Evolutionary conservation across 2,113 vertebrate genomes (phyloP).

Genomic region (Platanista minor): DNA sequence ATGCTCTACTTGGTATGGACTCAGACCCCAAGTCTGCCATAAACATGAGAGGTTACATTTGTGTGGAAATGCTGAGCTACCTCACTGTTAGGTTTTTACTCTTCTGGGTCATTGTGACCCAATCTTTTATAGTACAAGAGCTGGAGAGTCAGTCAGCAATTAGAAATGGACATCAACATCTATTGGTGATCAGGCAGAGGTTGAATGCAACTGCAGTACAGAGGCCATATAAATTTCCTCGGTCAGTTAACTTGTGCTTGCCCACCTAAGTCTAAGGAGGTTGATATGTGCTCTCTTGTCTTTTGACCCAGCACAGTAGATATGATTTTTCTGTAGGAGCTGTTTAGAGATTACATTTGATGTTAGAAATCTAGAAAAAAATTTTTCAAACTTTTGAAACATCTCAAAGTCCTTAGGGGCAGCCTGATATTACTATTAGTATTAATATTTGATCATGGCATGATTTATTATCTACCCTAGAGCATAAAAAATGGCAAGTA

Average conservation of each 20-base stretch:
- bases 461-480: neutral
- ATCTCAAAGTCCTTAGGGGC: neutral
- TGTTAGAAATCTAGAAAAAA: neutral
- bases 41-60: neutral
- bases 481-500: neutral
- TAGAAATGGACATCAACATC: conserved; percentile 27
- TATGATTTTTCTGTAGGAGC: neutral
- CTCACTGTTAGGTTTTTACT: conserved; percentile 25
- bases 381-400: neutral
- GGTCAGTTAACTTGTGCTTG: neutral
- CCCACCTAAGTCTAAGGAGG: neutral
- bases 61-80: conserved; percentile 30
- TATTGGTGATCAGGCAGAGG: conserved; percentile 29
- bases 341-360: neutral
- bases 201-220: neutral
- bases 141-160: conserved; percentile 37
- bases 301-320: neutral
- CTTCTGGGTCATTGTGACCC: conserved; percentile 66
- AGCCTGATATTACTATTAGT: neutral
- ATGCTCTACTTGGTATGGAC: neutral
- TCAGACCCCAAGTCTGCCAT: neutral
- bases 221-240: neutral
- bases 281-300: neutral
- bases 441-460: neutral
- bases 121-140: neutral